These are phyloP conservation scores for Hippocampus abdominalis DNA, from an alignment of 2,113 vertebrate species.

Conservation along the genomic window DNA sequence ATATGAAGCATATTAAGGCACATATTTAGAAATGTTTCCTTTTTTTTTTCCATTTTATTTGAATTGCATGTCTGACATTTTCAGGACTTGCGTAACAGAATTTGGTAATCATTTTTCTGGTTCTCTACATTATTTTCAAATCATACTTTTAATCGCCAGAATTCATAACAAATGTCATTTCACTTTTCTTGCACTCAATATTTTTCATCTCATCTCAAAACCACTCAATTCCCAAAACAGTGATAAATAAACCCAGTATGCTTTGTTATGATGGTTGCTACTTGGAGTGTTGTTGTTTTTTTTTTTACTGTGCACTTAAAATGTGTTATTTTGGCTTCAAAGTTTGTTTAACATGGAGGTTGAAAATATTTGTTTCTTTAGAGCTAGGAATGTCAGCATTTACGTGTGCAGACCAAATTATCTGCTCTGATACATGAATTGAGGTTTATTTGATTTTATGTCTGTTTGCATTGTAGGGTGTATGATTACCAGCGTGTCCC, in stretches of 20 bases:
- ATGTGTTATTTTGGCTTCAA: neutral
- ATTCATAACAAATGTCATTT: neutral
- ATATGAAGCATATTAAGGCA: neutral
- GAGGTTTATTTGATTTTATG: neutral
- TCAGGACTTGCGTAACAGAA: neutral
- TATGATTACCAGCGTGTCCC: constrained; percentile 78
- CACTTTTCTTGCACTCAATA: no score
- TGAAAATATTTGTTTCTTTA: neutral
- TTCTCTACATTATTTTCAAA: neutral
- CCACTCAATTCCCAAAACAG: neutral
- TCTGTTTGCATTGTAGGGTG: constrained; percentile 50
- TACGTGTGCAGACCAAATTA: no score
- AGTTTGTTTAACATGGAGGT: neutral
- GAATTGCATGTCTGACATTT: neutral
- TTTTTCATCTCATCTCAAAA: no score
- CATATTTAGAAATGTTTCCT: neutral
- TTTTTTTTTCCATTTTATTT: neutral
- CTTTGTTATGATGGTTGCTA: neutral
- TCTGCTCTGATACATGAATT: neutral
- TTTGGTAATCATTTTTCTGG: neutral
- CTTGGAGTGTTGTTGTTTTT: neutral
- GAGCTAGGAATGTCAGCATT: neutral
- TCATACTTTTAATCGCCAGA: neutral
- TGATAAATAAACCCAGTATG: neutral
- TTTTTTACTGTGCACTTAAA: neutral